A percentile compares a stretch with the other conserved stretches of the same genome.
Conservation (phyloP, 2,113 vertebrate genomes). For the human region DNA sequence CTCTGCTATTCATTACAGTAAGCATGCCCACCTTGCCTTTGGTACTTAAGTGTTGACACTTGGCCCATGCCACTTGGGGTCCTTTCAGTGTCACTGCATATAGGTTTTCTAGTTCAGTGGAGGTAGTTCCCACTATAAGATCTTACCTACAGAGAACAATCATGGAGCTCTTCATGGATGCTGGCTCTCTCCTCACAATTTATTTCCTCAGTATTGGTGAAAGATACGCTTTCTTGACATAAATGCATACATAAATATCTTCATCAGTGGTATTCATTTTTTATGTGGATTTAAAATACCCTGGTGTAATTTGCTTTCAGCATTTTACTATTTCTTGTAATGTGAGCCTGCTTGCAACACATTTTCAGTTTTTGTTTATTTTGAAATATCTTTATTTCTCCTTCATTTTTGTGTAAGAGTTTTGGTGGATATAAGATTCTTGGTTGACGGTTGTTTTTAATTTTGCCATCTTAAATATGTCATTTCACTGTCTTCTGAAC, state of each 20-base stretch:
- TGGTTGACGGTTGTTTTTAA: not conserved
- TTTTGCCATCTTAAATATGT: not conserved
- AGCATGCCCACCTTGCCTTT: not conserved
- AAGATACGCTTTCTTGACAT: not conserved
- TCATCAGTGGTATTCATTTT: not conserved
- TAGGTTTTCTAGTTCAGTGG: not conserved
- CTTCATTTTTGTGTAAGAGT: not conserved
- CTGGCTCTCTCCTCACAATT: not conserved
- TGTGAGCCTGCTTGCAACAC: not conserved
- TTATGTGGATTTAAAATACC: not conserved
- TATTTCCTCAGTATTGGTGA: not conserved
- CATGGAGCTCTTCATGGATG: not conserved
- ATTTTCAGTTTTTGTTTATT: not conserved
- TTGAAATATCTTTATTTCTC: not conserved
- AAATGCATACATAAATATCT: not conserved
- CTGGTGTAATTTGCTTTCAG: not conserved
- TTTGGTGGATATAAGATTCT: not conserved
- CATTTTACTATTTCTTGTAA: not conserved
- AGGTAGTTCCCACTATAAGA: not conserved
- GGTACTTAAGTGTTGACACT: not conserved
- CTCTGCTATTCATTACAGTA: not conserved
- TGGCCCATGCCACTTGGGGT: not conserved
- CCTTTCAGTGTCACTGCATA: not conserved
- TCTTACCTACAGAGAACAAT: not conserved
- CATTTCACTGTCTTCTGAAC: not conserved